These are phyloP conservation scores for Eristalinus sepulchralis DNA, from an alignment of 2,888 invertebrate genomes.

Conservation along the genomic window DNA sequence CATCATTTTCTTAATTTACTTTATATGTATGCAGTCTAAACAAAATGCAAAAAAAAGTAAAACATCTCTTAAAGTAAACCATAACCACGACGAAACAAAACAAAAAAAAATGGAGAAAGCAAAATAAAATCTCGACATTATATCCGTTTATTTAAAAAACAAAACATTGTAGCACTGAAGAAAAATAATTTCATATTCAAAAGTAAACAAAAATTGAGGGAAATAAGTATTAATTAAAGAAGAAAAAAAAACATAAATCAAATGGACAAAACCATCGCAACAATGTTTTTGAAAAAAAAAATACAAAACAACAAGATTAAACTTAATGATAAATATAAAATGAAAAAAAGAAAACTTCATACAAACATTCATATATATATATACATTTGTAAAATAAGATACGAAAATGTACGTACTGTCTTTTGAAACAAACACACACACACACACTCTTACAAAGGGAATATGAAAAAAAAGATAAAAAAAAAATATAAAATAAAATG, in stretches of 20 bases:
- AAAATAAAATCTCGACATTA: slow-evolving; percentile 54
- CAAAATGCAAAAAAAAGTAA: neutral
- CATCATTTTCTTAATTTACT: slow-evolving; percentile 30
- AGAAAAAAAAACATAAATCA: slow-evolving; percentile 18
- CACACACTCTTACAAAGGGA: neutral
- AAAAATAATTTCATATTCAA: slow-evolving; percentile 42
- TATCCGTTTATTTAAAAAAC: slow-evolving; percentile 56
- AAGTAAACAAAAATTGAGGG: neutral
- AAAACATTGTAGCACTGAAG: slow-evolving; percentile 53
- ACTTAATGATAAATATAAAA: slow-evolving; percentile 23
- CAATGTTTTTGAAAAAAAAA: slow-evolving; percentile 57
- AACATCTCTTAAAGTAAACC: slow-evolving; percentile 16
- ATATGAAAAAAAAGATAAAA: slow-evolving; percentile 29
- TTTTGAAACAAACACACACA: slow-evolving; percentile 35
- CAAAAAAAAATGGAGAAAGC: slow-evolving; percentile 44
- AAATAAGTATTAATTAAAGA: slow-evolving; percentile 38
- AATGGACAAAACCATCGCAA: slow-evolving; percentile 66
- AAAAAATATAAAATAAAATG: slow-evolving; percentile 43
- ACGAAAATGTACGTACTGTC: slow-evolving; percentile 51
- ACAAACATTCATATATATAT: slow-evolving; percentile 32
- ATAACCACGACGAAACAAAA: neutral
- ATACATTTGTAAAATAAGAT: slow-evolving; percentile 54
- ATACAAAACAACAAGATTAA: neutral
- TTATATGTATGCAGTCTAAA: slow-evolving; percentile 25
- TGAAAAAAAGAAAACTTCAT: slow-evolving; percentile 51